Conservation (phyloP, 2,113 vertebrate species). For the Phaethon lepturus region DNA sequence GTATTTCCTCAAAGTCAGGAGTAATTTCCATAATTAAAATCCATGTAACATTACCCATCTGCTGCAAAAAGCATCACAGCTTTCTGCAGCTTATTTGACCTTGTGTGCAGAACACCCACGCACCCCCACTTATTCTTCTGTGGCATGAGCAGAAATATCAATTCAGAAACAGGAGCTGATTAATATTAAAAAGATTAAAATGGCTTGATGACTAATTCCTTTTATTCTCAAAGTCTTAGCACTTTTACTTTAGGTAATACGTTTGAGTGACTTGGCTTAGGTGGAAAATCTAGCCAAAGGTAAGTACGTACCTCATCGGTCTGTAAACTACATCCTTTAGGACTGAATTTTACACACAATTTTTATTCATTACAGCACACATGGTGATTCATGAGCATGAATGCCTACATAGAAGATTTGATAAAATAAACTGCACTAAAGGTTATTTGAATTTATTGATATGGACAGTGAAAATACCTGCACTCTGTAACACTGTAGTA, state of each 20-base stretch:
- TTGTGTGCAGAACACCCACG: background rate
- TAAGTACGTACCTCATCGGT: background rate
- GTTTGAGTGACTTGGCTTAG: background rate
- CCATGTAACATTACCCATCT: slow-evolving; percentile 34
- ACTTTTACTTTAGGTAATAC: background rate
- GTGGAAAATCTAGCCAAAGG: background rate
- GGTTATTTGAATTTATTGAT: background rate
- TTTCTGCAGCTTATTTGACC: slow-evolving; percentile 15
- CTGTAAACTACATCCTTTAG: background rate
- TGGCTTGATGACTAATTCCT: background rate
- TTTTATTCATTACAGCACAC: background rate
- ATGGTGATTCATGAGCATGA: background rate
- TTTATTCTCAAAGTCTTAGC: background rate
- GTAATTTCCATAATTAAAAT: slow-evolving; percentile 42
- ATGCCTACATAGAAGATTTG: background rate
- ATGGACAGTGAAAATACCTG: background rate
- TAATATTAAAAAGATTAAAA: slow-evolving; percentile 9
- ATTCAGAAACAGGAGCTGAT: background rate
- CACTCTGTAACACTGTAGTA: background rate
- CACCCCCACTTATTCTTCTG: background rate
- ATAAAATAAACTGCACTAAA: background rate
- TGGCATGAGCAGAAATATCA: background rate
- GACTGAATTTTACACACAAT: background rate
- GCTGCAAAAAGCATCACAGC: background rate
- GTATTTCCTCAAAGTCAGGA: slow-evolving; percentile 24